Evolutionary conservation across 2,113 vertebrate genomes (phyloP).

Genomic region (Abramis brama): DNA sequence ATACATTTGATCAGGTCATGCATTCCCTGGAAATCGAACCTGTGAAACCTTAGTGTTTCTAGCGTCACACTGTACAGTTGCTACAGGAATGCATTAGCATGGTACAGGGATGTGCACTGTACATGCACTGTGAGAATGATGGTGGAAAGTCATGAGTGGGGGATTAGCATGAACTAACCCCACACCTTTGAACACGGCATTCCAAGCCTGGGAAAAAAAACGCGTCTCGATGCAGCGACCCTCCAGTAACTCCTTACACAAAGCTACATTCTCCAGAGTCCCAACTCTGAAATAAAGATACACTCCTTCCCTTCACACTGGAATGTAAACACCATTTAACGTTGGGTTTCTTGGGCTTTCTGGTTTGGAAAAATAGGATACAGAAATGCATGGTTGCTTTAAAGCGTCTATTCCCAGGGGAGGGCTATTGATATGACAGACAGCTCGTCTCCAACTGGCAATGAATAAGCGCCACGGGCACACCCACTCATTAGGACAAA

Average conservation of each 20-base stretch:
- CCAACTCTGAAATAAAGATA: conserved; percentile 14
- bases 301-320: not conserved
- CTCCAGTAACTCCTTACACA: conserved; percentile 3
- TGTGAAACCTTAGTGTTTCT: not conserved
- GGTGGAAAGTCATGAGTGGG: conserved; percentile 45
- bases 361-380: conserved; percentile 37
- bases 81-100: conserved; percentile 3
- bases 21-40: not conserved
- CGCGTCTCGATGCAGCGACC: not conserved
- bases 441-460: conserved; percentile 38
- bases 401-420: conserved; percentile 7
- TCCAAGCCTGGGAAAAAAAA: conserved; percentile 15
- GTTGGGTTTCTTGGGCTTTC: conserved; percentile 30
- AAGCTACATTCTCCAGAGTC: not conserved
- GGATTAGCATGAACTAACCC: conserved; percentile 47
- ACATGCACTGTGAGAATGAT: not conserved
- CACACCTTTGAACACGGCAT: conserved; percentile 28
- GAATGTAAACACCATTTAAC: conserved; percentile 42
- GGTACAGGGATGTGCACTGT: conserved; percentile 13
- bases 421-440: conserved; percentile 38
- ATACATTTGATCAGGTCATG: not conserved
- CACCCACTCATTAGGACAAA: conserved; percentile 52
- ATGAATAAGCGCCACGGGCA: conserved; percentile 28
- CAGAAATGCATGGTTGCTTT: conserved; percentile 28
- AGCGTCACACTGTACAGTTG: not conserved